These are phyloP conservation scores for Dreissena rostriformis DNA, from an alignment of 1,140 invertebrate species.

Conservation along the genomic window DNA sequence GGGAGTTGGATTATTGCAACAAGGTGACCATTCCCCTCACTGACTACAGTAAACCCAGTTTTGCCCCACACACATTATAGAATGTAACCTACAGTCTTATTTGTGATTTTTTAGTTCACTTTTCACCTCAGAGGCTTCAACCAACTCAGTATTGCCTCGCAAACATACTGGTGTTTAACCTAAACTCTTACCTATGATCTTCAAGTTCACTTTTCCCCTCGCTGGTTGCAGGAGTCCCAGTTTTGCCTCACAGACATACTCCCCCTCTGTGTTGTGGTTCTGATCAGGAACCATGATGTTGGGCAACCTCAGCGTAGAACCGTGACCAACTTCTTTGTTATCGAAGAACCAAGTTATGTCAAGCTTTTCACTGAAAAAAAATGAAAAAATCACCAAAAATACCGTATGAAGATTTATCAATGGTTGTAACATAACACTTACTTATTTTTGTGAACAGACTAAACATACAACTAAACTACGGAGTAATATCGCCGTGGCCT, in stretches of 20 bases:
- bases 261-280: not conserved
- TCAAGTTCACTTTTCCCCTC: not conserved
- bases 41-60: not conserved
- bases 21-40: not conserved
- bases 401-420: too few relatives aligned
- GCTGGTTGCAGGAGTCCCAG: not conserved
- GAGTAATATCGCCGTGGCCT: too few relatives aligned
- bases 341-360: not conserved
- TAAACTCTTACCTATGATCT: conserved; percentile 21
- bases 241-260: conserved; percentile 24
- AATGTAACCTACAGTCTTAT: not conserved
- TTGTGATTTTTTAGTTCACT: not conserved
- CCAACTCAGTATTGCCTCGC: not conserved
- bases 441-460: not conserved
- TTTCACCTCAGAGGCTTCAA: not conserved
- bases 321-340: not conserved
- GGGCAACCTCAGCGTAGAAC: not conserved
- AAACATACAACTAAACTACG: not conserved
- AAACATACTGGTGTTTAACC: not conserved
- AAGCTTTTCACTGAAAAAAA: not conserved
- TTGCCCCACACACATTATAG: conserved; percentile 11
- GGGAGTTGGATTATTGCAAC: too few relatives aligned
- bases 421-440: too few relatives aligned
- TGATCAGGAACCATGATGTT: not conserved
- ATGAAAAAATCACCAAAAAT: not conserved